Evolutionary conservation across 2,888 invertebrate genomes (phyloP).

Genomic region (Beris chalybata): DNA sequence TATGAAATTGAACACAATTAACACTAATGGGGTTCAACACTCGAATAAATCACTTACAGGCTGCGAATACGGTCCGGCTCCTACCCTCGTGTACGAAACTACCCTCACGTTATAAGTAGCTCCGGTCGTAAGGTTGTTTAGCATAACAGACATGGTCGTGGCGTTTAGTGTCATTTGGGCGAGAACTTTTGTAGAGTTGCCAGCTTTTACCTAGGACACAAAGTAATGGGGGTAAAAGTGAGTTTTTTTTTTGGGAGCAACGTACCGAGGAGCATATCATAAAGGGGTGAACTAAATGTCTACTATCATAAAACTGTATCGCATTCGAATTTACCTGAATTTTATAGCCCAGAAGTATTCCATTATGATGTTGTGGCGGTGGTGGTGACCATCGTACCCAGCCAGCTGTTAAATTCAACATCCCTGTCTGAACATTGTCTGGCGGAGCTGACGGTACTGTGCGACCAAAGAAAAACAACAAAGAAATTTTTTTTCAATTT

Average conservation of each 20-base stretch:
- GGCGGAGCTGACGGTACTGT: slow-evolving; percentile 77
- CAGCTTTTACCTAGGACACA: slow-evolving; percentile 51
- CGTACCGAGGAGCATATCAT: background rate
- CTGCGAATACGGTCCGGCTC: slow-evolving; percentile 84
- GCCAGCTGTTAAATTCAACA: slow-evolving; percentile 78
- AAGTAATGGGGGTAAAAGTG: background rate
- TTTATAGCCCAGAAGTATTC: slow-evolving; percentile 59
- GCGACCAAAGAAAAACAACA: background rate
- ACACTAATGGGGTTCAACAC: slow-evolving; percentile 18
- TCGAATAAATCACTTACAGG: slow-evolving; percentile 61
- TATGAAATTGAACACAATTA: slow-evolving; percentile 41
- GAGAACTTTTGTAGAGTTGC: slow-evolving; percentile 62
- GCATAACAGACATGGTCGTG: slow-evolving; percentile 83
- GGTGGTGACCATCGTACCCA: slow-evolving; percentile 83
- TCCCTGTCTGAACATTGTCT: slow-evolving; percentile 74
- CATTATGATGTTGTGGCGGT: slow-evolving; percentile 75
- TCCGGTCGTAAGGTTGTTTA: slow-evolving; percentile 84
- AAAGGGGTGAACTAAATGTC: too few relatives aligned
- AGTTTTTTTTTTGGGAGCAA: background rate
- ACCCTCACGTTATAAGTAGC: slow-evolving; percentile 86
- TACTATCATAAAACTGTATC: slow-evolving; percentile 40
- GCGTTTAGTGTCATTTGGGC: slow-evolving; percentile 86
- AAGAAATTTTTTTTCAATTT: background rate
- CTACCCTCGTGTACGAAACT: slow-evolving; percentile 84
- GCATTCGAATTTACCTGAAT: slow-evolving; percentile 59